Percentiles rank a stretch among this genome's conserved stretches.
phyloP scores from a whole-genome alignment of 1,140 invertebrate species.

The Neodiprion pinetum region DNA sequence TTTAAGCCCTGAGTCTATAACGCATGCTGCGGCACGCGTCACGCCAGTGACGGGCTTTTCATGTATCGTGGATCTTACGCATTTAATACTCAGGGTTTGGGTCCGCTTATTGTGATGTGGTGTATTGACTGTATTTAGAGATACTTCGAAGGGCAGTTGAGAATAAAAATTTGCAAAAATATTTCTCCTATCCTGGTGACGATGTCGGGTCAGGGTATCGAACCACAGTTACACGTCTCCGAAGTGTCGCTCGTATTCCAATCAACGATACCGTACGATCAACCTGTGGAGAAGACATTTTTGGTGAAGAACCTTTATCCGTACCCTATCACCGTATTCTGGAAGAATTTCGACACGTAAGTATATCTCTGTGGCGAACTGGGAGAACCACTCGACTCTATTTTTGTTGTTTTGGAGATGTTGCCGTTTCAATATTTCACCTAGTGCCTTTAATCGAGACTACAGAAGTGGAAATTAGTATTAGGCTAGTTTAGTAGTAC shows the following conservation, averaged over 20 bases:
- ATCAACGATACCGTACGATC: conserved; percentile 47
- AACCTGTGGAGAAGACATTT: conserved; percentile 39
- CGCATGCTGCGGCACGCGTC: no score
- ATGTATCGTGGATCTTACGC: no score
- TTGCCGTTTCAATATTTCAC: no score
- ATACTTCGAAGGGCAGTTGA: conserved; percentile 37
- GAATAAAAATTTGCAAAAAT: conserved; percentile 44
- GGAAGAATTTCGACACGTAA: conserved; percentile 58
- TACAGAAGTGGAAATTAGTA: no score
- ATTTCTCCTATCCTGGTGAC: conserved; percentile 34
- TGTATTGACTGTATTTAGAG: conserved; percentile 38
- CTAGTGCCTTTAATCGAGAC: no score
- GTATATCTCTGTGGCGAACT: conserved; percentile 16
- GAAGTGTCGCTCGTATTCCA: conserved; percentile 46
- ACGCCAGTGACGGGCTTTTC: no score
- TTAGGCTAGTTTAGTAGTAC: no score
- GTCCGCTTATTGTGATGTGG: conserved; percentile 31
- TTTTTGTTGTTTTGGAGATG: conserved; percentile 15
- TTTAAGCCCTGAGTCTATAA: no score
- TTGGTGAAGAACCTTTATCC: conserved; percentile 50
- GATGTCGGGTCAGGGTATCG: conserved; percentile 49
- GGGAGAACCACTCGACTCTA: background rate
- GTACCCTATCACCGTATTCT: conserved; percentile 55
- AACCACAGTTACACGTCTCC: conserved; percentile 47
- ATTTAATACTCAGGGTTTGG: no score